These are phyloP conservation scores for Carettochelys insculpta DNA, from an alignment of 2,113 vertebrate genomes.

Conservation along the genomic window DNA sequence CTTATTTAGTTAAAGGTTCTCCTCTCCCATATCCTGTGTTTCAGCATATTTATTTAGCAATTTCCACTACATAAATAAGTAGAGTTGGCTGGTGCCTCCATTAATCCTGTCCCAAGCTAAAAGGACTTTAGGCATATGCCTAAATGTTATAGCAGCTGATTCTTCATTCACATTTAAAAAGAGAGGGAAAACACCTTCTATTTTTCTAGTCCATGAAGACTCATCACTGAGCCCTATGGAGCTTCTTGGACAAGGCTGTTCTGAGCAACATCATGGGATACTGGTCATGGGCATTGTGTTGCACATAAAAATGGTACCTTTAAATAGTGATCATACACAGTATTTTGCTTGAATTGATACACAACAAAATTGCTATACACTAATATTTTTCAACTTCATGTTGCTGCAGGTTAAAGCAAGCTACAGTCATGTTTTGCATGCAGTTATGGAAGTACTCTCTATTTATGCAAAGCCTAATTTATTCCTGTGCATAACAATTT, in stretches of 20 bases:
- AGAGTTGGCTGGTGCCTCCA: not conserved
- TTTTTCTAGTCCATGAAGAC: conserved; percentile 38
- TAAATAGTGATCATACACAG: conserved; percentile 53
- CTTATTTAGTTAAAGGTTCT: not conserved
- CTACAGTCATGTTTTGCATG: conserved; percentile 66
- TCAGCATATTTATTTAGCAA: conserved; percentile 27
- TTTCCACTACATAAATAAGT: conserved; percentile 15
- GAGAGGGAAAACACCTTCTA: conserved; percentile 20
- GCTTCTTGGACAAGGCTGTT: conserved; percentile 15
- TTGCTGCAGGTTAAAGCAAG: conserved; percentile 78
- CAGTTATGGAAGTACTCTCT: conserved; percentile 52
- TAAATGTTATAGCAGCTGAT: conserved; percentile 45
- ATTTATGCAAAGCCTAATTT: conserved; percentile 55
- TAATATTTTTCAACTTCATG: conserved; percentile 70
- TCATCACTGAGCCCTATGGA: conserved; percentile 35
- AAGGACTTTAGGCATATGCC: conserved; percentile 42
- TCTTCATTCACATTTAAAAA: conserved; percentile 42
- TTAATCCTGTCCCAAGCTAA: conserved; percentile 33
- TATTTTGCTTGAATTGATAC: conserved; percentile 49
- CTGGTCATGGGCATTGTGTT: conserved; percentile 49
- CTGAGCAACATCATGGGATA: conserved; percentile 24
- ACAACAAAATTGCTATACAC: conserved; percentile 43
- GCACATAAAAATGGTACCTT: conserved; percentile 56
- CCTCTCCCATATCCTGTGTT: not conserved
- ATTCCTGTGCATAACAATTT: conserved; percentile 49